Evolutionary conservation across 2,113 vertebrate species (phyloP).

Genomic region (Potamarius usumacintae): DNA sequence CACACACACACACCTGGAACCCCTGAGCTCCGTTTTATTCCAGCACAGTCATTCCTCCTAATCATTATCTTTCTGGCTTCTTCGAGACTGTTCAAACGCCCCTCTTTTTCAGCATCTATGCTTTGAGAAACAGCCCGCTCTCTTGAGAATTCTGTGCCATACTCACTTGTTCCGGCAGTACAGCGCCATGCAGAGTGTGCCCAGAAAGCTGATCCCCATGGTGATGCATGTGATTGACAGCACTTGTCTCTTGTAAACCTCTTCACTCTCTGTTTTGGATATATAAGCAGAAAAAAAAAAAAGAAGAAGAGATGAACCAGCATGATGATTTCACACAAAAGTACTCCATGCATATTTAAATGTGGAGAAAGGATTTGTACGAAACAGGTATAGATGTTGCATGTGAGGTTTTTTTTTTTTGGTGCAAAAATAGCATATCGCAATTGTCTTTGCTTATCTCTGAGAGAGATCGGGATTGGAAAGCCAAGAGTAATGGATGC

Average conservation of each 20-base stretch:
- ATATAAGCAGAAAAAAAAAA: constrained; percentile 47
- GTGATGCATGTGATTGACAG: constrained; percentile 94
- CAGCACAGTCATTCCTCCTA: background rate
- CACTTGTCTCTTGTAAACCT: constrained; percentile 95
- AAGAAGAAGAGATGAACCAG: background rate
- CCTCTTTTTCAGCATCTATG: constrained; percentile 8
- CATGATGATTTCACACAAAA: background rate
- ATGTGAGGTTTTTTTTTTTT: background rate
- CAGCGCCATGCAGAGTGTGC: constrained; percentile 89
- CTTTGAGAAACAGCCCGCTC: background rate
- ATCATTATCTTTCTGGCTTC: constrained; percentile 27
- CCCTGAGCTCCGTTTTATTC: constrained; percentile 12
- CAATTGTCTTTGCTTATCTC: background rate
- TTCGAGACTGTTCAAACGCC: background rate
- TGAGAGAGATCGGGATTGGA: background rate
- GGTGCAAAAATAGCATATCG: background rate
- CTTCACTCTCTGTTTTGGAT: constrained; percentile 87
- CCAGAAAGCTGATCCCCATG: constrained; percentile 92
- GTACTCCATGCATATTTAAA: background rate
- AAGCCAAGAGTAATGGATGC: constrained; percentile 54
- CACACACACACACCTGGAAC: background rate
- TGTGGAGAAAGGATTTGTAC: background rate
- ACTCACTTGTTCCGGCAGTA: constrained; percentile 96
- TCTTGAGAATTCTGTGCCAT: constrained; percentile 14
- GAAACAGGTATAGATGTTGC: background rate